Percentiles rank a stretch among this genome's conserved stretches.
phyloP scores from a whole-genome alignment of 2,888 invertebrate species.

The Drosophila barbarae region DNA sequence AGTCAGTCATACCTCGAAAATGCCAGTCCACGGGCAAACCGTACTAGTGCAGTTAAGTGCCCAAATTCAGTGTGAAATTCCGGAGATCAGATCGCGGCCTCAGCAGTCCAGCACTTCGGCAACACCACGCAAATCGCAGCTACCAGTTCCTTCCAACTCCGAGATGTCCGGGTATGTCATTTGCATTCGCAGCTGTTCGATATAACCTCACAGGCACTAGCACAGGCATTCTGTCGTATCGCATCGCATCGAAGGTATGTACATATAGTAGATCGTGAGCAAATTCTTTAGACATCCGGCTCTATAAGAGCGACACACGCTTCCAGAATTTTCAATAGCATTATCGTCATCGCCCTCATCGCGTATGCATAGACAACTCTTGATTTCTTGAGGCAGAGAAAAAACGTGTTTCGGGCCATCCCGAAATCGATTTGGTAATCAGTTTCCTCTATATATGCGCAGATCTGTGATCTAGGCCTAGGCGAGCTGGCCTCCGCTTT shows the following conservation, averaged over 20 bases:
- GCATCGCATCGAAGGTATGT: slow-evolving; percentile 28
- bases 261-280: slow-evolving; percentile 35
- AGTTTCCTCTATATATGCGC: slow-evolving; percentile 31
- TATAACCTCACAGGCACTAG: slow-evolving; percentile 37
- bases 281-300: slow-evolving; percentile 55
- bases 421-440: slow-evolving; percentile 41
- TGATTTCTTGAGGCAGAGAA: slow-evolving; percentile 23
- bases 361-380: slow-evolving; percentile 59
- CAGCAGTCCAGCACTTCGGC: slow-evolving; percentile 12
- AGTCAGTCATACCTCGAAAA: slow-evolving; percentile 4
- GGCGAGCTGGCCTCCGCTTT: slow-evolving; percentile 10
- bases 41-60: slow-evolving; percentile 31
- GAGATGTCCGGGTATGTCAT: slow-evolving; percentile 54
- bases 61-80: slow-evolving; percentile 26
- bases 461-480: slow-evolving; percentile 35
- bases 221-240: background rate
- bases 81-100: slow-evolving; percentile 17
- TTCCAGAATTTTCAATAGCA: slow-evolving; percentile 62
- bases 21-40: slow-evolving; percentile 2
- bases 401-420: slow-evolving; percentile 59
- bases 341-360: slow-evolving; percentile 49
- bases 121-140: slow-evolving; percentile 10
- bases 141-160: slow-evolving; percentile 1
- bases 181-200: slow-evolving; percentile 59
- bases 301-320: slow-evolving; percentile 46